Percentiles rank a stretch among this genome's conserved stretches.
phyloP scores from a whole-genome alignment of 2,113 vertebrate genomes.

The Dicerorhinus sumatrensis region DNA sequence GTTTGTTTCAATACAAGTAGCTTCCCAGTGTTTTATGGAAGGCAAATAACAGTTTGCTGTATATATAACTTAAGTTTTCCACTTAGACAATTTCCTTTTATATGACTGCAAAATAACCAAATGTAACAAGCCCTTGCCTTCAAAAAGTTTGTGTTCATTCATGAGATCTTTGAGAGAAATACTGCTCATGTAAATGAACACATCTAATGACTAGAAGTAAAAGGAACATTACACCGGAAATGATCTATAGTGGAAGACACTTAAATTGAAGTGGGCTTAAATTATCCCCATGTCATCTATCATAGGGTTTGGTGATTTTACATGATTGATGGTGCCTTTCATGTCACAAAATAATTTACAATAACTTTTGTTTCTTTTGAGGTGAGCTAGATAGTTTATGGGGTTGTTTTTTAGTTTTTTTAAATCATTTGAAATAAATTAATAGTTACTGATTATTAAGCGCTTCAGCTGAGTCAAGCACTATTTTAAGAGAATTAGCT shows the following conservation, averaged over 20 bases:
- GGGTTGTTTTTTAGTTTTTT: neutral
- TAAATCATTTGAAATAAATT: neutral
- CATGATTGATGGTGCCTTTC: neutral
- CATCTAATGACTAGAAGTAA: slow-evolving; percentile 2
- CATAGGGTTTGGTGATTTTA: neutral
- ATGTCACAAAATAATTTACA: neutral
- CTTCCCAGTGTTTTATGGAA: neutral
- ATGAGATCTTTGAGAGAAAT: slow-evolving; percentile 2
- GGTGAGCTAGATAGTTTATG: neutral
- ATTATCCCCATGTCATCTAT: slow-evolving; percentile 25
- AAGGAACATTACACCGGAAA: slow-evolving; percentile 57
- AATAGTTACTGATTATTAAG: neutral
- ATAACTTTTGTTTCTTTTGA: neutral
- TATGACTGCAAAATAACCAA: neutral
- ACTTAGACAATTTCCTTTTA: neutral
- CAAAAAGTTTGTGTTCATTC: neutral
- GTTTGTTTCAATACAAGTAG: neutral
- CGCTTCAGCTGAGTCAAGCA: neutral
- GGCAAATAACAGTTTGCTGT: neutral
- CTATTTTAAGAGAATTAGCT: neutral
- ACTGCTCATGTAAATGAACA: neutral
- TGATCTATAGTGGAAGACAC: neutral
- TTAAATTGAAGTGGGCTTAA: neutral
- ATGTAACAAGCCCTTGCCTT: neutral
- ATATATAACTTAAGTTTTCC: neutral